phyloP scores from a whole-genome alignment of 1,140 invertebrate species.

The Trypoxylus dichotomus region DNA sequence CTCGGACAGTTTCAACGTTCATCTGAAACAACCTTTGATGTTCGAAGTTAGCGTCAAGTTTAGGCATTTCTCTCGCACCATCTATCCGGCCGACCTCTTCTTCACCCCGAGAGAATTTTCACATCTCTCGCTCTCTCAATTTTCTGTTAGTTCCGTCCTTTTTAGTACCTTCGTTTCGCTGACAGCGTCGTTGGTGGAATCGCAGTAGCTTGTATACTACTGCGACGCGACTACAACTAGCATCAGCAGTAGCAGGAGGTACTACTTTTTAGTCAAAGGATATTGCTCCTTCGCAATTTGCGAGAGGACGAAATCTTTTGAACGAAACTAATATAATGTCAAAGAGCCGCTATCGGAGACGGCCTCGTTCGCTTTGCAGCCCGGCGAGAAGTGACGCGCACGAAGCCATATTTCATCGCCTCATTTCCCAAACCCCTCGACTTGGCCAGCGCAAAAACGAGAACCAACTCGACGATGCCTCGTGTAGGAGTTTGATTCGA shows the following conservation, averaged over 20 bases:
- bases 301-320: neutral
- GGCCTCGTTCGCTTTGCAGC: too few species aligned
- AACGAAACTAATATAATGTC: constrained; percentile 3
- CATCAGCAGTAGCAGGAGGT: neutral
- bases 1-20: neutral
- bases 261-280: neutral
- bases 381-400: too few species aligned
- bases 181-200: too few species aligned
- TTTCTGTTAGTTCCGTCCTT: neutral
- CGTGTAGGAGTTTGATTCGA: too few species aligned
- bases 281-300: constrained; percentile 1
- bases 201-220: neutral
- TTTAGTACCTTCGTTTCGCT: neutral
- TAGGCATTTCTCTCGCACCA: neutral
- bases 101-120: neutral
- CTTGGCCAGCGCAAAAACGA: too few species aligned
- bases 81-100: neutral
- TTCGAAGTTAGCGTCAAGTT: neutral
- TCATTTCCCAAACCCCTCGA: too few species aligned
- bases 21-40: neutral
- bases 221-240: neutral
- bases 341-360: neutral
- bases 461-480: too few species aligned
- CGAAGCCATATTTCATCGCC: too few species aligned
- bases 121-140: neutral